Base-by-base conservation (phyloP, 2,888 invertebrate species). In the Philereme transversata region DNA sequence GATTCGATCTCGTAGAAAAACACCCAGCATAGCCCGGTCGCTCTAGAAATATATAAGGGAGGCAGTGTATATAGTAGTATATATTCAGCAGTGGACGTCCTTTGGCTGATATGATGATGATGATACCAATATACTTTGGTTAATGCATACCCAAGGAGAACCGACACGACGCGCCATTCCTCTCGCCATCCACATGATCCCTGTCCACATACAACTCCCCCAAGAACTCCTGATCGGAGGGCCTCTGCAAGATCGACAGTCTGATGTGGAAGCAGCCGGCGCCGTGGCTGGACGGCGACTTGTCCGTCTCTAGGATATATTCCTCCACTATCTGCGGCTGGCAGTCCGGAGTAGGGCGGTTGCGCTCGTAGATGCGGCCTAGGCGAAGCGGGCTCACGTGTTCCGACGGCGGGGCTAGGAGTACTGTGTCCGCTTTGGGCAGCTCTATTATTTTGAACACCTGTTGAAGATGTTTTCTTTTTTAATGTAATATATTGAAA, bases 201-300 rank as follows among this genome's bases (percentile, higher is more conserved):
- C 96, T 94, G 85, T 98, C 97, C 57, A 98, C 96, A 86, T 97
- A 98, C 55, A 98, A 92, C 86, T 98, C 97, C 35, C 98, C 98
- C 66, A 97, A 93, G 88, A 96, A 98, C 88, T 97, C 97, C 67
- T 96, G 97, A 87, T 97, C 97, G 58, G 96, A 95, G 75, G 97
- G 96, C 85, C 97, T 93, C 87, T 97, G 97, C 67, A 96, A 93
- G 83, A 98, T 97, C 60, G 97, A 96, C 71, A 98, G 93, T 82
- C 97, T 97, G 78, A 97, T 97, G 84, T 96, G 95, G 88, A 97
- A 96, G 72, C 96, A 95, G 64, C 95, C 94, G 0, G 93, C 82
- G 5, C 93, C 82, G 62, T 93, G 93, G 73, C 94, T 94, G 6
- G 95, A 94, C 74, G 95, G 88, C 0, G 93, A 92, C 60, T 94